These are phyloP conservation scores for Cryptomyrus ogoouensis DNA, from an alignment of 2,113 vertebrate species.

Conservation along the genomic window DNA sequence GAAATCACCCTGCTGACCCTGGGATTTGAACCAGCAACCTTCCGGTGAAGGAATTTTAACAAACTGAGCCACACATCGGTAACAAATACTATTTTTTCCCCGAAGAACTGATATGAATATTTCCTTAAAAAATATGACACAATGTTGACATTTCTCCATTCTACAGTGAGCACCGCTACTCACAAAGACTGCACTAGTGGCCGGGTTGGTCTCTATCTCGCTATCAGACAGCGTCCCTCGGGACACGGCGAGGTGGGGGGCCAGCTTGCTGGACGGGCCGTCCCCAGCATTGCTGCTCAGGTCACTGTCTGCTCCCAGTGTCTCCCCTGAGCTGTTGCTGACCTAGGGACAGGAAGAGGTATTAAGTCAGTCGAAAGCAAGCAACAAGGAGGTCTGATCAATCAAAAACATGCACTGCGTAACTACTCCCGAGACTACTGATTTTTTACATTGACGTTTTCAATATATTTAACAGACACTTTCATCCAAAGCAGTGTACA, in stretches of 20 bases:
- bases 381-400: not conserved
- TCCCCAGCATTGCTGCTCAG: slow-evolving; percentile 92
- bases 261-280: slow-evolving; percentile 65
- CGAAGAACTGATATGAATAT: not conserved
- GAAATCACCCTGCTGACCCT: not conserved
- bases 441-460: not conserved
- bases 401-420: not conserved
- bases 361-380: not conserved
- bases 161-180: slow-evolving; percentile 41
- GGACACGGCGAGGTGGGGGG: slow-evolving; percentile 70
- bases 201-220: slow-evolving; percentile 93
- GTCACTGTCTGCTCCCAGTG: slow-evolving; percentile 91
- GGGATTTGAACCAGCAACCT: not conserved
- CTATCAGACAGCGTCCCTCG: slow-evolving; percentile 92
- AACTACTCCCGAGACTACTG: not conserved
- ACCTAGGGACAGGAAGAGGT: slow-evolving; percentile 57
- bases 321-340: slow-evolving; percentile 96
- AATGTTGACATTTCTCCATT: not conserved
- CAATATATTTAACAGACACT: not conserved
- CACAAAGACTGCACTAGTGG: slow-evolving; percentile 90
- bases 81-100: not conserved
- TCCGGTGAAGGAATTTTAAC: not conserved
- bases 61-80: not conserved
- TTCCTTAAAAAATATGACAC: not conserved
- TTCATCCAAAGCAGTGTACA: not conserved